phyloP scores from a whole-genome alignment of 2,113 vertebrate genomes.

The Onychostoma macrolepis region DNA sequence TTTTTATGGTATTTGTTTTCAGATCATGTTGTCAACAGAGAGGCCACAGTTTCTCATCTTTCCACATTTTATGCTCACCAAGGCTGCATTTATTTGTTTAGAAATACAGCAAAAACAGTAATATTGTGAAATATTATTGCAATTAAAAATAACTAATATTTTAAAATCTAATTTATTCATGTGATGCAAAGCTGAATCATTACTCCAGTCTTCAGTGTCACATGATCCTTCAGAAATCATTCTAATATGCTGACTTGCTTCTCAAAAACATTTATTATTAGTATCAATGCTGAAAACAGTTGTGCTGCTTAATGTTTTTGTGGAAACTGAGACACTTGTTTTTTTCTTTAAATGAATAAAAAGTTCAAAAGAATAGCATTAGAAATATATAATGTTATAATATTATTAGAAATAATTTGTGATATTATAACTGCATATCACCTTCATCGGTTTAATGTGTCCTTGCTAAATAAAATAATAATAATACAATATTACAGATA shows the following conservation, averaged over 20 bases:
- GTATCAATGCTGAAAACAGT: neutral
- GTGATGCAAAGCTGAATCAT: neutral
- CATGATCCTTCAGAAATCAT: neutral
- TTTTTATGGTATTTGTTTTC: neutral
- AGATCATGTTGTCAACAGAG: conserved; percentile 29
- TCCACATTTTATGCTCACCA: neutral
- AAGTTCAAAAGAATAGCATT: neutral
- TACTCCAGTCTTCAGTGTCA: neutral
- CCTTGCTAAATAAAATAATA: neutral
- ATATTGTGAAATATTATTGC: neutral
- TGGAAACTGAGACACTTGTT: neutral
- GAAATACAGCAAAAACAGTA: neutral
- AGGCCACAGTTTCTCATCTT: conserved; percentile 18
- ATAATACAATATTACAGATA: too few relatives aligned
- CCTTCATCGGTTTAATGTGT: neutral
- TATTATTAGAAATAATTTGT: neutral
- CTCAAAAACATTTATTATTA: neutral
- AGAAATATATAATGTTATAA: too few relatives aligned
- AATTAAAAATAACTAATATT: neutral
- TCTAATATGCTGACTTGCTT: neutral
- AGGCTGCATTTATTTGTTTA: neutral
- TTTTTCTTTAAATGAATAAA: too few relatives aligned
- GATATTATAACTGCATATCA: neutral
- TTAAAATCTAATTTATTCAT: neutral
- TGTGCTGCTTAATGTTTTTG: neutral